Evolutionary conservation across 2,888 invertebrate species (phyloP).

Genomic region (Leptura quadrifasciata): DNA sequence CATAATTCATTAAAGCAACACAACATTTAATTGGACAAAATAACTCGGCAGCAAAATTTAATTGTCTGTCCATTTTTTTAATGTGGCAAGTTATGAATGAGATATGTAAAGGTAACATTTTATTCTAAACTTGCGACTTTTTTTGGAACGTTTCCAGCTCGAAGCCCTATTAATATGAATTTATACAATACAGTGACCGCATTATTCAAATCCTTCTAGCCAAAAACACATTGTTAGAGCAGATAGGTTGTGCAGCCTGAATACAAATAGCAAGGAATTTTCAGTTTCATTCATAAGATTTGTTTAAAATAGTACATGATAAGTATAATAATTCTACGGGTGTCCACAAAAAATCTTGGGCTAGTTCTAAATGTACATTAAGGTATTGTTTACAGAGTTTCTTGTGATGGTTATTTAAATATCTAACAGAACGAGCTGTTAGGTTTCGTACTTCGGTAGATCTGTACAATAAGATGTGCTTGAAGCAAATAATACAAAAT

Average conservation of each 20-base stretch:
- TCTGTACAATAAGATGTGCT: no score
- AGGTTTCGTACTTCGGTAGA: no score
- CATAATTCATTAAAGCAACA: conserved; percentile 60
- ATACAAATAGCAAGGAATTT: conserved; percentile 49
- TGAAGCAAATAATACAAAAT: no score
- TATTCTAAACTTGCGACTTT: conserved; percentile 46
- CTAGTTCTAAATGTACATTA: neutral
- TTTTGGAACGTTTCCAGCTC: conserved; percentile 54
- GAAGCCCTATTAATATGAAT: conserved; percentile 59
- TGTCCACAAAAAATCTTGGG: neutral
- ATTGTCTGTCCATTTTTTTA: conserved; percentile 62
- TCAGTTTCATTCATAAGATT: conserved; percentile 55
- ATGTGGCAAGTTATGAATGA: conserved; percentile 58
- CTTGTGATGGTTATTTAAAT: neutral
- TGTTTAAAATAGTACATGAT: neutral
- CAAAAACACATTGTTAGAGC: conserved; percentile 64
- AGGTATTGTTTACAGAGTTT: neutral
- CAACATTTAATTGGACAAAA: conserved; percentile 63
- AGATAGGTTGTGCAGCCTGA: conserved; percentile 49
- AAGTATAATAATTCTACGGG: conserved; percentile 6
- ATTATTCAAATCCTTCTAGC: conserved; percentile 59
- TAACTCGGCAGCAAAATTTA: conserved; percentile 60
- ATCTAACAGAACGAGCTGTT: no score
- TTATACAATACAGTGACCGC: conserved; percentile 60
- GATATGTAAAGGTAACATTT: conserved; percentile 49